phyloP scores from a whole-genome alignment of 92 coral and sea anemone genomes.

The Umimayanthus kanabou region DNA sequence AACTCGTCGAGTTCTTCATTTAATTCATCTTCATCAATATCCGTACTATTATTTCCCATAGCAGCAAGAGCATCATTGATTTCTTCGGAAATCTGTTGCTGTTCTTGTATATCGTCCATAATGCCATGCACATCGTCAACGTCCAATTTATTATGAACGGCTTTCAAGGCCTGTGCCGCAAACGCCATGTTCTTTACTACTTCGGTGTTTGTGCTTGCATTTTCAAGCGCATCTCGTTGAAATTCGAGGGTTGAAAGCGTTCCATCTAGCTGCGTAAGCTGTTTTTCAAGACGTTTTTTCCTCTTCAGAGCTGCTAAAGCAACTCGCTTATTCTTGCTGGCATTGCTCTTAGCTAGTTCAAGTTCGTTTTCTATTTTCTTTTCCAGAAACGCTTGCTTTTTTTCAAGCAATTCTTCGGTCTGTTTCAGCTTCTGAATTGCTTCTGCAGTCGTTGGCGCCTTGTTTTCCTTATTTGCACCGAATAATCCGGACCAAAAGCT shows the following conservation, averaged over 20 bases:
- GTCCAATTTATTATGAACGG: conserved; percentile 61
- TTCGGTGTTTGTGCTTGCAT: conserved; percentile 74
- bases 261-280: conserved; percentile 77
- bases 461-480: conserved; percentile 65
- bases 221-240: conserved; percentile 81
- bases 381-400: conserved; percentile 77
- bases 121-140: conserved; percentile 76
- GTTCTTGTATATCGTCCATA: conserved; percentile 81
- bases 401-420: conserved; percentile 74
- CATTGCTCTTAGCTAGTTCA: conserved; percentile 59
- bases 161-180: conserved; percentile 74
- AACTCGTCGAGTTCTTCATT: conserved; percentile 62
- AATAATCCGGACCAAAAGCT: conserved; percentile 11
- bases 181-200: conserved; percentile 74
- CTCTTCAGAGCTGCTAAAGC: conserved; percentile 81
- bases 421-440: conserved; percentile 72
- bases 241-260: conserved; percentile 76
- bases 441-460: conserved; percentile 56
- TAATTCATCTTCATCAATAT: conserved; percentile 63
- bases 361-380: conserved; percentile 69
- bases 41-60: conserved; percentile 55
- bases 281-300: conserved; percentile 77
- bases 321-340: conserved; percentile 65
- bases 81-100: conserved; percentile 75
- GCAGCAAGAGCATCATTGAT: conserved; percentile 67